Base-by-base conservation (phyloP, 2,797 vertebrate species). In the Micromesistius poutassou region DNA sequence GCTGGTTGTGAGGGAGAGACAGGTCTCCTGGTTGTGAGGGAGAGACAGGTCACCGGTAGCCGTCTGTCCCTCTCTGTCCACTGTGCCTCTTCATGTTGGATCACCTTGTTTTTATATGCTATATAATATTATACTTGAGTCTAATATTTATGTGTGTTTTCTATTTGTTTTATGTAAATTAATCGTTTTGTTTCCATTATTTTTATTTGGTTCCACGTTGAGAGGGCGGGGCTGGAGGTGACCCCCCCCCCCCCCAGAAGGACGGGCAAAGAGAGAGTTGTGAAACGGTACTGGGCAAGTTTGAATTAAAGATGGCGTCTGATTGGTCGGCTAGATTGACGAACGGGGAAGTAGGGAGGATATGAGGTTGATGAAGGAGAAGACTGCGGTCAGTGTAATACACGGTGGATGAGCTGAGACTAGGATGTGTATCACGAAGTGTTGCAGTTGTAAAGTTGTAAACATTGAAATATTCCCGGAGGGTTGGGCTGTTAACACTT, bases 121-220 rank as follows among this genome's bases (percentile, higher is more conserved):
- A 88, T 82, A 76, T 84, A 81, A 75, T 87, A 68, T 84, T 81
- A 83, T 75, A 79, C 62, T 68, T 74, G 81, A 70, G 74, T 81
- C 80, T 78, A 78, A 87, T 92, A 92, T 90, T 92, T 92, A 91
- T 91, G 86, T 89, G 55, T 40, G 22, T 50, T 76, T 74, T 68
- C n/a, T 68, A 10, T 68, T 68, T 28, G 10, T 28, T n/a, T 25
- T 9, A 38, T 62, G n/a, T 50, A 62, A 71, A 73, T 30, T 30
- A 73, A 70, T 8, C n/a, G 31, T 71, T 78, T 72, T 76, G 16
- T 12, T 71, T 16, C 6, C 19, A n/a, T n/a, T n/a, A n/a, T 75
- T n/a, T 68, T 50, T 80, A 42, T 81, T 46, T 83, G 50, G 78
- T 78, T 55, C 77, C 40, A 73, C 72, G 77, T 71, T 81, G 79